Conservation (phyloP, 1,140 invertebrate genomes). For the Zophobas morio region DNA sequence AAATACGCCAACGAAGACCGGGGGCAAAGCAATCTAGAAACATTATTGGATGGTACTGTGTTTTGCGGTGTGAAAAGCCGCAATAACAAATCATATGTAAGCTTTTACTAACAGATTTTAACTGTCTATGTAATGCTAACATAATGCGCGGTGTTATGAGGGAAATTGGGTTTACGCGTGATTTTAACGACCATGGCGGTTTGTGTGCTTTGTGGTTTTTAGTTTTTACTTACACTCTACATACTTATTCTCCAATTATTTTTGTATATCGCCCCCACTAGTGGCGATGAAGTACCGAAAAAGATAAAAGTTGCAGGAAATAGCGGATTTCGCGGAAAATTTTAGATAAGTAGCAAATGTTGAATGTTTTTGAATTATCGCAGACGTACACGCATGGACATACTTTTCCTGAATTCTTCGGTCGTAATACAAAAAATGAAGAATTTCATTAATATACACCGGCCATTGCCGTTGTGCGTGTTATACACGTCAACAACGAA, state of each 20-base stretch:
- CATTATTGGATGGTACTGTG: constrained; percentile 48
- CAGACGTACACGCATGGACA: not conserved
- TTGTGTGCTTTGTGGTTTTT: constrained; percentile 62
- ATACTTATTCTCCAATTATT: constrained; percentile 39
- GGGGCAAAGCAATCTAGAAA: constrained; percentile 29
- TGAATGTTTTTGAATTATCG: not conserved
- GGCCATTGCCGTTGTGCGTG: too few relatives aligned
- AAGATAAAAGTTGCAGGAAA: not conserved
- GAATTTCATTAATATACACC: too few relatives aligned
- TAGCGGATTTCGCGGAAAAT: not conserved
- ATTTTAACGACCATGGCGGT: constrained; percentile 64
- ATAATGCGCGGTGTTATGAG: constrained; percentile 65
- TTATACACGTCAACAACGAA: too few relatives aligned
- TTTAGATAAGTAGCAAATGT: not conserved
- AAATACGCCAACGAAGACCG: constrained; percentile 9
- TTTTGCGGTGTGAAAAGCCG: constrained; percentile 65
- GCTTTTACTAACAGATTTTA: constrained; percentile 67
- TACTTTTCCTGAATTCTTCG: too few relatives aligned
- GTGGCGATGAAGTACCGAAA: not conserved
- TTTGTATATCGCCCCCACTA: constrained; percentile 16
- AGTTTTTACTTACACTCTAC: constrained; percentile 58
- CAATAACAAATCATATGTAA: constrained; percentile 67
- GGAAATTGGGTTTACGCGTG: constrained; percentile 64
- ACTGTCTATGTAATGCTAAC: constrained; percentile 66
- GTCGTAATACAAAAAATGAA: too few relatives aligned